These are phyloP conservation scores for Cariama cristata DNA, from an alignment of 2,113 vertebrate species.

Conservation along the genomic window DNA sequence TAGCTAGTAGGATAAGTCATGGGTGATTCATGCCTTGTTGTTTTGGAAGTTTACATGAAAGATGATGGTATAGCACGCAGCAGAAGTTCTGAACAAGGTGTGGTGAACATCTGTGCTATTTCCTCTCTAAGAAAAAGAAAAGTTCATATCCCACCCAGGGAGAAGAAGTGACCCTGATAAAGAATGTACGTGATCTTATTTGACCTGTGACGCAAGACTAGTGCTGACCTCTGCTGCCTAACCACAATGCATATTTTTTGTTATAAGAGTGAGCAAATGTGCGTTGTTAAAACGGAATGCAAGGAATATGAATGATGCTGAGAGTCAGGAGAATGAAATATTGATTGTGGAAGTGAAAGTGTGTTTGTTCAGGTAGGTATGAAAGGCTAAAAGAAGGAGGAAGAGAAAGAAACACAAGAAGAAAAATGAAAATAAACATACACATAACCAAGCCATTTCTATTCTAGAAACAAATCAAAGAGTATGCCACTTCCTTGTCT, in stretches of 20 bases:
- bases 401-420: slow-evolving; percentile 8
- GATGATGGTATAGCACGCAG: background rate
- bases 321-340: slow-evolving; percentile 52
- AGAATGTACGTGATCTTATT: slow-evolving; percentile 78
- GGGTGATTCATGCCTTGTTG: background rate
- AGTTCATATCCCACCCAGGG: slow-evolving; percentile 81
- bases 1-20: background rate
- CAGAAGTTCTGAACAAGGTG: slow-evolving; percentile 36
- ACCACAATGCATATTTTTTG: slow-evolving; percentile 72
- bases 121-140: slow-evolving; percentile 68
- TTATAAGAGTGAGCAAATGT: slow-evolving; percentile 64
- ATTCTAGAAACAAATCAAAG: background rate
- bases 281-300: slow-evolving; percentile 63
- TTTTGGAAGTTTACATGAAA: slow-evolving; percentile 24
- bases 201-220: slow-evolving; percentile 71
- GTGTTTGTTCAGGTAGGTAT: slow-evolving; percentile 36
- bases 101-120: slow-evolving; percentile 79
- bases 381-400: background rate
- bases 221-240: slow-evolving; percentile 62
- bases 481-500: background rate
- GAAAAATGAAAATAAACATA: slow-evolving; percentile 45
- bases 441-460: background rate
- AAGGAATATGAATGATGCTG: slow-evolving; percentile 50
- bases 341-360: slow-evolving; percentile 53
- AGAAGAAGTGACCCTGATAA: slow-evolving; percentile 79